Percentiles rank a stretch among this genome's conserved stretches.
phyloP scores from a whole-genome alignment of 2,888 invertebrate genomes.

The Ecliptopera silaceata region DNA sequence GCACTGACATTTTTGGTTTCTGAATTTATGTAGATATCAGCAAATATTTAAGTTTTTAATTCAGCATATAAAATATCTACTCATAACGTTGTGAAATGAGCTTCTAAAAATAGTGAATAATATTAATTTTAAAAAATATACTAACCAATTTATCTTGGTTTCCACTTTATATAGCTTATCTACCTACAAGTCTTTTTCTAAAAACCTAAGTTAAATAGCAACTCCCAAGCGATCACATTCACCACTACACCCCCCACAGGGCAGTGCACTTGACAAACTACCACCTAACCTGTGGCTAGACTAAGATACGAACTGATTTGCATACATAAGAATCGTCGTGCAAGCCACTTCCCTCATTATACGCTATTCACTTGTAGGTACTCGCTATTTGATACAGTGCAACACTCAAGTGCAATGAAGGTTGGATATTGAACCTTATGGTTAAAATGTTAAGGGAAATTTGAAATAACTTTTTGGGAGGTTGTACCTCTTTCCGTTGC shows the following conservation, averaged over 20 bases:
- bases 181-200: neutral
- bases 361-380: constrained; percentile 36
- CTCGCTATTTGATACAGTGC: constrained; percentile 18
- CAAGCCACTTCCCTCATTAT: constrained; percentile 46
- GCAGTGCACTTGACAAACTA: constrained; percentile 16
- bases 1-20: no score
- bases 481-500: constrained; percentile 22
- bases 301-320: constrained; percentile 34
- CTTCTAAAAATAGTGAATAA: no score
- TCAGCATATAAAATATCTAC: no score
- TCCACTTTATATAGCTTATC: no score
- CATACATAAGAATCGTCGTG: constrained; percentile 35
- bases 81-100: no score
- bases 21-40: no score
- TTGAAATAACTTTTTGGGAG: neutral
- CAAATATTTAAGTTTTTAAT: no score
- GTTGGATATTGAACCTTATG: constrained; percentile 11
- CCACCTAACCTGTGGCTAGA: constrained; percentile 15
- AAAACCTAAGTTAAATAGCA: neutral
- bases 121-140: no score
- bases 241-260: constrained; percentile 11
- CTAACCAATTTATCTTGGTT: no score
- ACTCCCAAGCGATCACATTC: neutral
- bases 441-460: neutral
- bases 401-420: constrained; percentile 5